phyloP scores from a whole-genome alignment of 1,140 invertebrate genomes.

The Cyrtorhinus lividipennis region DNA sequence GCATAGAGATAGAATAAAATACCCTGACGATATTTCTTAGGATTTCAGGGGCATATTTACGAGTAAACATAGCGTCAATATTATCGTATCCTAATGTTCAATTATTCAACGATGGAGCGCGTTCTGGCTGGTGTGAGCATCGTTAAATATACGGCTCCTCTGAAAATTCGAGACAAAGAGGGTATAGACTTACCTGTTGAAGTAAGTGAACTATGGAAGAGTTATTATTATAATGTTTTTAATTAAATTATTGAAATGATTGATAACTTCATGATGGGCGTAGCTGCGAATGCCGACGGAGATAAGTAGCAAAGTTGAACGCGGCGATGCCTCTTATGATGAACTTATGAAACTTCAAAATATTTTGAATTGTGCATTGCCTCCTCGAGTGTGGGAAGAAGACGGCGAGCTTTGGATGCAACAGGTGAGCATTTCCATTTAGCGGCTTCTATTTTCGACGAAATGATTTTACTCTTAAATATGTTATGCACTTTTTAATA shows the following conservation, averaged over 20 bases:
- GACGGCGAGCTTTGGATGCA: slow-evolving; percentile 71
- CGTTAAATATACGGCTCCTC: neutral
- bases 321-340: slow-evolving; percentile 29
- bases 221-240: neutral
- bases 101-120: neutral
- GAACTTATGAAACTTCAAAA: slow-evolving; percentile 64
- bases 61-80: too few relatives aligned
- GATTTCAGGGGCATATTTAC: too few relatives aligned
- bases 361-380: slow-evolving; percentile 87
- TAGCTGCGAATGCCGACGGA: neutral
- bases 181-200: neutral
- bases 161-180: neutral
- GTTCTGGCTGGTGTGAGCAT: neutral
- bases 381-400: slow-evolving; percentile 87
- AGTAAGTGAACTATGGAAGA: neutral
- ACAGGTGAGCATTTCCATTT: too few relatives aligned
- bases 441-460: too few relatives aligned
- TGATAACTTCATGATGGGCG: neutral
- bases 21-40: too few relatives aligned
- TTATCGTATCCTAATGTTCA: too few relatives aligned
- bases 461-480: too few relatives aligned
- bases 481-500: too few relatives aligned
- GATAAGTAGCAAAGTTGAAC: neutral
- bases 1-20: too few relatives aligned
- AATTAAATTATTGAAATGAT: neutral